Conservation (phyloP, 2,888 invertebrate genomes). For the Nysson spinosus region DNA sequence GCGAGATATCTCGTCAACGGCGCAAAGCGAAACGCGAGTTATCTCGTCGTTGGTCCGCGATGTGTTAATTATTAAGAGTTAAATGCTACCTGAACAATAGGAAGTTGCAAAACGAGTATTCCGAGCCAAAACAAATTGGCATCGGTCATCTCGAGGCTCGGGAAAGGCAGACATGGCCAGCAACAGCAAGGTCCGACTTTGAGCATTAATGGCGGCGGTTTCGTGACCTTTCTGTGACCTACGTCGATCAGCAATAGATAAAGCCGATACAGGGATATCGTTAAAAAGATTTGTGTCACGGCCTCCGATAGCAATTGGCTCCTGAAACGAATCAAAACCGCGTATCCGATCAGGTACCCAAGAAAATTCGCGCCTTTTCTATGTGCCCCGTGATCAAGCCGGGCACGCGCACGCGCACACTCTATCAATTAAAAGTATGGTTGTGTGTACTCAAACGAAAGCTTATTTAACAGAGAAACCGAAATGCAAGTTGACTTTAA, state of each 20-base stretch:
- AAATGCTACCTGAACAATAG: conserved; percentile 84
- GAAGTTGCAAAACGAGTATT: conserved; percentile 83
- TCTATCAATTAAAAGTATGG: too few relatives aligned
- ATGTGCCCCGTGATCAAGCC: too few relatives aligned
- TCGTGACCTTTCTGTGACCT: conserved; percentile 74
- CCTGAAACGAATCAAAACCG: conserved; percentile 52
- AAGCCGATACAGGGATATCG: conserved; percentile 84
- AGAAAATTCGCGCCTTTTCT: too few relatives aligned
- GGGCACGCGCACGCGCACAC: too few relatives aligned
- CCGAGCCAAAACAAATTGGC: conserved; percentile 76
- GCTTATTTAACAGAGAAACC: too few relatives aligned
- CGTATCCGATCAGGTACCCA: too few relatives aligned
- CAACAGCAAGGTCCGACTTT: conserved; percentile 86
- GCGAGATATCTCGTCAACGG: too few relatives aligned
- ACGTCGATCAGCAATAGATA: conserved; percentile 82
- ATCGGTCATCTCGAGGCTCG: conserved; percentile 69
- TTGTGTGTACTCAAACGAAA: too few relatives aligned
- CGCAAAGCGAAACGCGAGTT: too few relatives aligned
- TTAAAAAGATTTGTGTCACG: conserved; percentile 83
- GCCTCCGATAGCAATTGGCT: conserved; percentile 85
- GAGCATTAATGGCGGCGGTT: conserved; percentile 81
- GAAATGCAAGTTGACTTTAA: too few relatives aligned
- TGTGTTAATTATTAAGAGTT: too few relatives aligned
- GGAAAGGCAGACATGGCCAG: conserved; percentile 83
- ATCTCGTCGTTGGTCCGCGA: too few relatives aligned